Evolutionary conservation across 2,113 vertebrate genomes (phyloP).

Genomic region (Salvelinus sp.): DNA sequence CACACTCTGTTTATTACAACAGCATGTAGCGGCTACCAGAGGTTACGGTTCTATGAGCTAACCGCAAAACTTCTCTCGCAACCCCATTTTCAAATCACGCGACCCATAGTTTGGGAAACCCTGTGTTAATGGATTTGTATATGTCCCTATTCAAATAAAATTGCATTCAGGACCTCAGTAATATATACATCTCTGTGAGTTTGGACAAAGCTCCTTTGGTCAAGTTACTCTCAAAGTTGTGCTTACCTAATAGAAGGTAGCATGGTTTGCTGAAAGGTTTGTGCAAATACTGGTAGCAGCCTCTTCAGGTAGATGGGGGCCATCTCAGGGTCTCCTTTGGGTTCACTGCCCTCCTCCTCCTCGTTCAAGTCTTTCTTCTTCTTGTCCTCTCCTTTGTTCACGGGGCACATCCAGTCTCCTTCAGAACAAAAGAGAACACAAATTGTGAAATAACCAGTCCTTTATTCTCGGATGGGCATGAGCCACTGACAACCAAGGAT

Average conservation of each 20-base stretch:
- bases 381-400: conserved; percentile 98
- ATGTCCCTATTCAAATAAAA: no score
- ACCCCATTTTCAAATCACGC: no score
- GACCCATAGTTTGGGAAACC: no score
- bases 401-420: conserved; percentile 99
- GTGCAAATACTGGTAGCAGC: conserved; percentile 96
- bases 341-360: conserved; percentile 95
- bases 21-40: no score
- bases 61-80: no score
- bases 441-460: neutral
- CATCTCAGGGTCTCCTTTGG: conserved; percentile 98
- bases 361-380: conserved; percentile 97
- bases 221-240: no score
- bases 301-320: conserved; percentile 97
- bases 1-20: no score
- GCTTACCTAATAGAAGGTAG: conserved; percentile 95
- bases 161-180: no score
- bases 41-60: no score
- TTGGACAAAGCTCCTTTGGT: neutral
- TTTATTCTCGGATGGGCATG: no score
- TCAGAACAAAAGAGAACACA: conserved; percentile 6
- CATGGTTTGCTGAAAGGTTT: conserved; percentile 99
- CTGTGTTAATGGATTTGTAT: no score
- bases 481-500: neutral
- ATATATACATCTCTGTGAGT: no score